A percentile compares a stretch with the other conserved stretches of the same genome.
These are phyloP conservation scores for Tenthredo scrophulariae DNA, from an alignment of 2,888 invertebrate species.

Conservation along the genomic window DNA sequence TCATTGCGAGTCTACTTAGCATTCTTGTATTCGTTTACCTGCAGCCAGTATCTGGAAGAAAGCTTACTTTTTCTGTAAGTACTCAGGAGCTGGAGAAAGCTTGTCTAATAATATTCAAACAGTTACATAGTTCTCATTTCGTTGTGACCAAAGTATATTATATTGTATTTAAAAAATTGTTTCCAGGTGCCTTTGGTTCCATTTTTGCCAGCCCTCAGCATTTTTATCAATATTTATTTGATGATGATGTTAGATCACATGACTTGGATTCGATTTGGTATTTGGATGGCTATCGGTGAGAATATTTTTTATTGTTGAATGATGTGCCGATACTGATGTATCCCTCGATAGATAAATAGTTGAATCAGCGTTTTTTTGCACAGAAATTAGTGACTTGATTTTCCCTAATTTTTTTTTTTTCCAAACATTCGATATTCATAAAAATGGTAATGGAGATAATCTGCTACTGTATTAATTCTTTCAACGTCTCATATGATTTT, in stretches of 20 bases:
- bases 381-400: slow-evolving; percentile 25
- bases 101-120: background rate
- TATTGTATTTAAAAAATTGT: slow-evolving; percentile 55
- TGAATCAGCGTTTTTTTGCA: background rate
- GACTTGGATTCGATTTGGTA: slow-evolving; percentile 91
- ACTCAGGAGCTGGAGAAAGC: background rate
- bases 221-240: slow-evolving; percentile 90
- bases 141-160: slow-evolving; percentile 38
- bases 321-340: background rate
- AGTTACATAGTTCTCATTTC: background rate
- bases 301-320: slow-evolving; percentile 56
- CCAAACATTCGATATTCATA: background rate
- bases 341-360: background rate
- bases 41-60: slow-evolving; percentile 73
- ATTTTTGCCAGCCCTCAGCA: slow-evolving; percentile 88
- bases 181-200: slow-evolving; percentile 91
- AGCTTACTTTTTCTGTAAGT: slow-evolving; percentile 75
- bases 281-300: slow-evolving; percentile 91
- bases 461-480: background rate
- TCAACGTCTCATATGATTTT: background rate
- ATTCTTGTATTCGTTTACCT: slow-evolving; percentile 68
- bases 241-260: slow-evolving; percentile 88
- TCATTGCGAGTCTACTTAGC: slow-evolving; percentile 59
- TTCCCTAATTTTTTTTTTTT: background rate
- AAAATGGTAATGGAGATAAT: background rate